Evolutionary conservation across 1,140 invertebrate species (phyloP).

Genomic region (Pseudobourletiella spinata): DNA sequence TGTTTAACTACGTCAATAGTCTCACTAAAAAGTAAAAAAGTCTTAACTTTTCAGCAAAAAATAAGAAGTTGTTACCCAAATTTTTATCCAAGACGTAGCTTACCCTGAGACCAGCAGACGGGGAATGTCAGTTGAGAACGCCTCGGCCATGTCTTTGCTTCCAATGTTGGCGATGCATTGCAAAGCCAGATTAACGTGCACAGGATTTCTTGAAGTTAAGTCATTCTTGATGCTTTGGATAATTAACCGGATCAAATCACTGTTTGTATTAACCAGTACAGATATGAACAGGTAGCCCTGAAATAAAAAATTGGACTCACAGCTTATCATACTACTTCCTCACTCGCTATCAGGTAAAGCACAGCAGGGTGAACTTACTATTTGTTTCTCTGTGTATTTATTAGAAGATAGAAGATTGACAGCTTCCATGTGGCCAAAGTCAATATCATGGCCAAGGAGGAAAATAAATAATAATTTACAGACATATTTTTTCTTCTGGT

Average conservation of each 20-base stretch:
- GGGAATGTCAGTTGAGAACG: constrained; percentile 92
- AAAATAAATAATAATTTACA: constrained; percentile 99
- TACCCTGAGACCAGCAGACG: constrained; percentile 95
- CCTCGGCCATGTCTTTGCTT: constrained; percentile 98
- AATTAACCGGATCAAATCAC: constrained; percentile 97
- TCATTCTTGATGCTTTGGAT: constrained; percentile 99
- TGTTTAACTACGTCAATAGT: constrained; percentile 99
- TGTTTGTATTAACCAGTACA: constrained; percentile 97
- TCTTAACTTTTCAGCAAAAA: no score
- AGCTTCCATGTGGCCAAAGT: constrained; percentile 99
- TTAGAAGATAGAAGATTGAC: constrained; percentile 99
- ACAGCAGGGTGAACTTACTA: constrained; percentile 81
- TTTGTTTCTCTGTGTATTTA: constrained; percentile 99
- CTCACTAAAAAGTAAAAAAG: constrained; percentile 55
- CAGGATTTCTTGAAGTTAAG: constrained; percentile 89
- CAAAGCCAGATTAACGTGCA: constrained; percentile 97
- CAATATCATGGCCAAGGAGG: constrained; percentile 97
- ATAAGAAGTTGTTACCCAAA: no score
- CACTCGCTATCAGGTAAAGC: no score
- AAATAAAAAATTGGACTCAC: constrained; percentile 41
- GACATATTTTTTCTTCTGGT: constrained; percentile 99
- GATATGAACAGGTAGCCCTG: constrained; percentile 99
- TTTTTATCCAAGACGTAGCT: no score
- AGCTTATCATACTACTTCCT: no score
- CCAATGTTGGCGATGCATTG: constrained; percentile 99